phyloP scores from a whole-genome alignment of 1,140 invertebrate genomes.

The Goniozus legneri region DNA sequence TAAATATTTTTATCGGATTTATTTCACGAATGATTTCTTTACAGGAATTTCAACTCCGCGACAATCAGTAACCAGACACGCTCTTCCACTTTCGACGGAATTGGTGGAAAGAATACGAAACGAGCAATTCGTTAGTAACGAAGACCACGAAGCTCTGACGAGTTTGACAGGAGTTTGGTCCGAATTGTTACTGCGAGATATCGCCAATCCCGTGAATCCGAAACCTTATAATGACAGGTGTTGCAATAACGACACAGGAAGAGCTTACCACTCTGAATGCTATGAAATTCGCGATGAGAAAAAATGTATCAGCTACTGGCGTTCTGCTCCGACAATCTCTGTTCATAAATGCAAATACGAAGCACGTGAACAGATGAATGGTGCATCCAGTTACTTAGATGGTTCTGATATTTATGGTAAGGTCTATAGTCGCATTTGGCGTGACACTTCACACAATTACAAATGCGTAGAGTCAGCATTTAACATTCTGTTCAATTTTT shows the following conservation, averaged over 20 bases:
- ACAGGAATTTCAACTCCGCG: slow-evolving; percentile 63
- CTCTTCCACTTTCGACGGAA: slow-evolving; percentile 58
- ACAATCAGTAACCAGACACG: slow-evolving; percentile 52
- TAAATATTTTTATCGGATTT: too few species aligned
- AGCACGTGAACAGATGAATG: slow-evolving; percentile 80
- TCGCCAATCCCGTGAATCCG: slow-evolving; percentile 66
- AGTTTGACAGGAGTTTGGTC: slow-evolving; percentile 79
- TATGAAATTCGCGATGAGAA: slow-evolving; percentile 47
- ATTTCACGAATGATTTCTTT: too few species aligned
- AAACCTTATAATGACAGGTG: slow-evolving; percentile 33
- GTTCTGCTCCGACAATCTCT: slow-evolving; percentile 68
- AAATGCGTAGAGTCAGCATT: too few species aligned
- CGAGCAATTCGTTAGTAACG: not conserved
- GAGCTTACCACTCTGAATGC: slow-evolving; percentile 53
- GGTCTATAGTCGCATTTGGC: too few species aligned
- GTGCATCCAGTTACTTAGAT: slow-evolving; percentile 83
- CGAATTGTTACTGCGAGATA: slow-evolving; percentile 74
- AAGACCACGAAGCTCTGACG: slow-evolving; percentile 67
- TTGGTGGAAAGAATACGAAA: slow-evolving; percentile 28
- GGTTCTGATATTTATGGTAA: slow-evolving; percentile 80
- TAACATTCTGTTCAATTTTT: too few species aligned
- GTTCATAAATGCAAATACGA: slow-evolving; percentile 65
- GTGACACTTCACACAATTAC: too few species aligned
- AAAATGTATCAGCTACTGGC: slow-evolving; percentile 68
- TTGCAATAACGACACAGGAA: slow-evolving; percentile 15